A percentile compares a stretch with the other conserved stretches of the same genome.
Evolutionary conservation across 2,797 vertebrate species (phyloP).

Genomic region (Alcedo atthis): DNA sequence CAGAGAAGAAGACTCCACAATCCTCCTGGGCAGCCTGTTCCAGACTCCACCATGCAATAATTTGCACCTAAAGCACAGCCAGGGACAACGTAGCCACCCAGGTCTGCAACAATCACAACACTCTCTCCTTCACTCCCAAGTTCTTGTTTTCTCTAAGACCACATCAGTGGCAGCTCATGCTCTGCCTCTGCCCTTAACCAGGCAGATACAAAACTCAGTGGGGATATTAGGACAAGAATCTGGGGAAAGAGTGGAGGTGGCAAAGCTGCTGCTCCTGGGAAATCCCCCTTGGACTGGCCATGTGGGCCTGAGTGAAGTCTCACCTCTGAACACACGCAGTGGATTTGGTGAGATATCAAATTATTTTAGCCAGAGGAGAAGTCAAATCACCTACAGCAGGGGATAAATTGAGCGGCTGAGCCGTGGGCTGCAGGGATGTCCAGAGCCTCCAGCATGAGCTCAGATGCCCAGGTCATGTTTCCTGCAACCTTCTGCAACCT

Average conservation of each 20-base stretch:
- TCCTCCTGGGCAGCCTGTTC: too few relatives aligned
- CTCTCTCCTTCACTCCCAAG: neutral
- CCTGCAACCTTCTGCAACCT: neutral
- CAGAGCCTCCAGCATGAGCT: neutral
- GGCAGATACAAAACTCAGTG: fast-evolving
- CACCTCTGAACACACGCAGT: fast-evolving
- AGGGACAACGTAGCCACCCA: fast-evolving
- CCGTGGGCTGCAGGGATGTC: neutral
- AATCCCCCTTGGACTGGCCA: fast-evolving
- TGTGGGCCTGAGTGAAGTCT: fast-evolving
- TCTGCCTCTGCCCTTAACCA: neutral
- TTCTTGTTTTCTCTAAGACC: neutral
- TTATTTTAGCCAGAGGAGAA: neutral
- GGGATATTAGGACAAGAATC: neutral
- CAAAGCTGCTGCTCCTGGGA: neutral
- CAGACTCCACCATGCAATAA: neutral
- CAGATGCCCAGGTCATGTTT: neutral
- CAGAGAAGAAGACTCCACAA: too few relatives aligned
- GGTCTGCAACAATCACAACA: fast-evolving
- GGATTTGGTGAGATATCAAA: fast-evolving
- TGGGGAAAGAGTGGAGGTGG: neutral
- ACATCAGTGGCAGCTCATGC: neutral
- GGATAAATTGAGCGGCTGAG: fast-evolving
- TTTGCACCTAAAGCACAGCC: neutral
- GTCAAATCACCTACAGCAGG: neutral